Base-by-base conservation (phyloP, 2,113 vertebrate genomes). In the Syrmaticus mikado region DNA sequence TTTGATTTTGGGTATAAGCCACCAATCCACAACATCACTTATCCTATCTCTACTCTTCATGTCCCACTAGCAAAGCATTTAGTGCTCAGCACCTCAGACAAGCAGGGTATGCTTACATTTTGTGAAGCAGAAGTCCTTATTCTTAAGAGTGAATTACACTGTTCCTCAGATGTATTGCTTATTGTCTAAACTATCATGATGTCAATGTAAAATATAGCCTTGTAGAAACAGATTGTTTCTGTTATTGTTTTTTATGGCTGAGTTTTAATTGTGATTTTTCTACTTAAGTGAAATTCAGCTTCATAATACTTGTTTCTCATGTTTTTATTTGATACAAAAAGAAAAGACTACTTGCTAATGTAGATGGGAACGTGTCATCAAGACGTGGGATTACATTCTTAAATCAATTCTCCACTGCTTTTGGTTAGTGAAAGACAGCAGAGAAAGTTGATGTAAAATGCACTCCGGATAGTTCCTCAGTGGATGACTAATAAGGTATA, bases 221-320 rank as follows among this genome's bases (percentile, higher is more conserved):
- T 81, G 58, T 28, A 91, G 57, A 36, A 94, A 30, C 52, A 53
- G 52, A 53, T 53, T 15, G 15, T 53, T 53, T 53, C 15, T 53
- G 52, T 30, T 53, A 53, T 28, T 14, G 27, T 53, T 53, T 53
- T 53, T 30, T 15, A 53, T 53, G 30, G 52, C 11, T 2, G 48
- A 41, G 30, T 90, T 87, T 77, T 38, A 93, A 40, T 73, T 91
- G 75, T 65, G 78, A 24, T 28, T 90, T 90, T 84, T 79, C 27
- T 34, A n/a, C 1, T 17, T 14, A 48, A 40, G 8, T 43, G 41
- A 43, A 43, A 43, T 17, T 43, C 41, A 43, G 41, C 41, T 43
- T 43, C 41, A 16, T 43, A 16, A 43, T 43, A 43, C 13, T 85
- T 74, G 27, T 38, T 34, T 53, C 52, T 30, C 43, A 1, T 46